Evolutionary conservation across 2,797 vertebrate species (phyloP), one percentile per base, ranked within the genome.

Genomic region (Acanthurus lineatus): DNA sequence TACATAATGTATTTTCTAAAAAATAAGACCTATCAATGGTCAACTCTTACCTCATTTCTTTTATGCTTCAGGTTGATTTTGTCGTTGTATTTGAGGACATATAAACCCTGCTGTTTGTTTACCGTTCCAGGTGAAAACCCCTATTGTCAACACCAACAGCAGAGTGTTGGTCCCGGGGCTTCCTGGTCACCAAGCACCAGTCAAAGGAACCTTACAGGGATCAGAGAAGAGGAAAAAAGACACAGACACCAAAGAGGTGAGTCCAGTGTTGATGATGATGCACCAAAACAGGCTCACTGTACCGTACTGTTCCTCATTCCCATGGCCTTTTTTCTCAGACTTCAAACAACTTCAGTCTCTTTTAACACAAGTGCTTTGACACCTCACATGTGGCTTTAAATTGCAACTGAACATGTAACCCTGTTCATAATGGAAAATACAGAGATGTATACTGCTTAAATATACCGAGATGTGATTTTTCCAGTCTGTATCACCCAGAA

Each of bases 91-190:
- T 35, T 35, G 32, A 35, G 32, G 32, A 35, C 32, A 7, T 35
- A 35, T 35, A 71, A 44, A 53, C 16, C 9, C 2, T 53, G n/a
- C 17, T 9, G 1, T 32, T 1, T 4, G 5, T 53, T 51, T 4
- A 16, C 3, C 14, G 0, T 62, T 86, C 42, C 86, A 99, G 98
- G 96, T 99, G 65, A 99, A 97, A 92, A 99, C 96, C 0, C 97
- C 98, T 2, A 47, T 97, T 60, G 92, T 97, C 69, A 97, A 96
- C 54, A 81, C 92, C 0, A 96, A 97, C 77, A 95, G 96, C 87
- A 98, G 94, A 95, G 94, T 98, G 62, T 77, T 99, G 84, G 94
- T 96, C 32, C 98, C 98, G 20, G 98, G 98, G 22, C 91, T 98
- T 77, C 97, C 98, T 45, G 98, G 98, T 32, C 98, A 99, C 79